Percentiles rank a stretch among this genome's conserved stretches.
Conservation (phyloP, 2,797 vertebrate genomes). For the Bovichtus diacanthus region DNA sequence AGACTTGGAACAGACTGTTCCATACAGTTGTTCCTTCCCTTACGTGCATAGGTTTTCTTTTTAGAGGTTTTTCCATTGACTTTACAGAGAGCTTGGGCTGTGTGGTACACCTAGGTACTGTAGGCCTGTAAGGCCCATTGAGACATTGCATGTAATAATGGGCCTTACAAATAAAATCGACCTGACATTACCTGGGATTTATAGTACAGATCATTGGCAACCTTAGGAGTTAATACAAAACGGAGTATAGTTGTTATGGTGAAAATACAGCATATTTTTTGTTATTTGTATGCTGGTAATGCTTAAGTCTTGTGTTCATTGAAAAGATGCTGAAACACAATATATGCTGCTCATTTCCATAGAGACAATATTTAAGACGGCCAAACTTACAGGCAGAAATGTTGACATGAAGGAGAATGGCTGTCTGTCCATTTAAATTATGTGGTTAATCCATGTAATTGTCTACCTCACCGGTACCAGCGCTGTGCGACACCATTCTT, state of each 20-base stretch:
- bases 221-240: neutral
- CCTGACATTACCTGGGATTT: neutral
- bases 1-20: neutral
- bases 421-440: slow-evolving; percentile 17
- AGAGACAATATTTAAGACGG: neutral
- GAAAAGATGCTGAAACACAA: neutral
- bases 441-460: slow-evolving; percentile 27
- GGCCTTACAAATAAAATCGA: neutral
- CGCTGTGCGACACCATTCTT: slow-evolving; percentile 1
- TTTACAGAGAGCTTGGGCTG: neutral
- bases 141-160: neutral
- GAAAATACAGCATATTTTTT: neutral
- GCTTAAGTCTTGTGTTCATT: neutral
- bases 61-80: neutral
- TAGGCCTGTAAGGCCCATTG: neutral
- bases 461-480: slow-evolving; percentile 16
- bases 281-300: neutral
- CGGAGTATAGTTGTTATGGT: neutral
- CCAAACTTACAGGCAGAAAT: neutral
- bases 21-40: neutral
- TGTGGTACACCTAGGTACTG: neutral
- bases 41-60: neutral
- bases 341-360: neutral
- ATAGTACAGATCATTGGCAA: neutral
- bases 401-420: neutral